These are phyloP conservation scores for Micromussa lordhowensis DNA, from an alignment of 92 coral and sea anemone genomes.

Conservation along the genomic window DNA sequence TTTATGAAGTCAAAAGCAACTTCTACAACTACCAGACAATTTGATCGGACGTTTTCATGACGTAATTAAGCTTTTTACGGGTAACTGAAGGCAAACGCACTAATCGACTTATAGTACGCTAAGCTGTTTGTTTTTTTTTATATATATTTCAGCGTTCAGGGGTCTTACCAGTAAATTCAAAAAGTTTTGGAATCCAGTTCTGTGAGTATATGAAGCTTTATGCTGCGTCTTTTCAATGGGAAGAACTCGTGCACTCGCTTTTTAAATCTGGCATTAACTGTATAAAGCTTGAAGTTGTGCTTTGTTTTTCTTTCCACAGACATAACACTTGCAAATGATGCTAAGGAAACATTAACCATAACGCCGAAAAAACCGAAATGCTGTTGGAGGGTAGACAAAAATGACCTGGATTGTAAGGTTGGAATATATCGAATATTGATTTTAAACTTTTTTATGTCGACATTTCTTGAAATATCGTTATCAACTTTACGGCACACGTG, in stretches of 20 bases:
- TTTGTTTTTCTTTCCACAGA: slow-evolving; percentile 25
- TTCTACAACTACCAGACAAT: neutral
- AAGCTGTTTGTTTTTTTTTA: neutral
- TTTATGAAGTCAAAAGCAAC: neutral
- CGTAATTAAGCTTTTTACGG: too few species aligned
- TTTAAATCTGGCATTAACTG: too few species aligned
- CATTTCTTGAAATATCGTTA: neutral
- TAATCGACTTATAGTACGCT: neutral
- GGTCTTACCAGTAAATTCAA: slow-evolving; percentile 62
- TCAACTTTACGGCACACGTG: too few species aligned
- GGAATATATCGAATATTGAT: neutral
- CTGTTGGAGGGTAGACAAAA: slow-evolving; percentile 80
- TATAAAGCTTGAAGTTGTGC: neutral
- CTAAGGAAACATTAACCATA: slow-evolving; percentile 48
- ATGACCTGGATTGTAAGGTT: slow-evolving; percentile 73
- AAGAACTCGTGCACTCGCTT: neutral
- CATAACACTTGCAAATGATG: slow-evolving; percentile 79
- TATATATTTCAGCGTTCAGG: slow-evolving; percentile 59
- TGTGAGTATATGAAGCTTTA: slow-evolving; percentile 45
- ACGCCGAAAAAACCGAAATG: slow-evolving; percentile 73
- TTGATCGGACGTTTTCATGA: neutral
- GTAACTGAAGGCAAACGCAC: too few species aligned
- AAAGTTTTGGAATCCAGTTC: slow-evolving; percentile 78
- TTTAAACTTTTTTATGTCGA: neutral
- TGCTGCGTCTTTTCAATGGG: neutral